These are phyloP conservation scores for Hermaeophaga mercurialis DNA, from an alignment of 2,888 invertebrate genomes.

Conservation along the genomic window DNA sequence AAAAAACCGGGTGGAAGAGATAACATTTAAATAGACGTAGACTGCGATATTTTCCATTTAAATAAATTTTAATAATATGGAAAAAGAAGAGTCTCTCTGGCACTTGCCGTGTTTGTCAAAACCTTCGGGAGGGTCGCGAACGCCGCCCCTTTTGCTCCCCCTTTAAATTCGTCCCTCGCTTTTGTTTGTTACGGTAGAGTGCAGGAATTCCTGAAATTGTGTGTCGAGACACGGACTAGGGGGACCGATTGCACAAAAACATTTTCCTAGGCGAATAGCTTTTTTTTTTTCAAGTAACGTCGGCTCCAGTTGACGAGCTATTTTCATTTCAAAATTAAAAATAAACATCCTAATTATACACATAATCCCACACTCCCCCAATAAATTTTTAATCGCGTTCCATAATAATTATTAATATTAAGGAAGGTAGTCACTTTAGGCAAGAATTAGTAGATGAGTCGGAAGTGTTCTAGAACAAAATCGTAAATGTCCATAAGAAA, in stretches of 20 bases:
- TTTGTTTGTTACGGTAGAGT: slow-evolving; percentile 19
- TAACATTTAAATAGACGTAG: not conserved
- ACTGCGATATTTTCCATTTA: too few species aligned
- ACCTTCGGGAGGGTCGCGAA: slow-evolving; percentile 12
- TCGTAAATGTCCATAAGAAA: too few species aligned
- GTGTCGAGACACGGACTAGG: slow-evolving; percentile 1
- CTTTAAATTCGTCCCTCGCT: slow-evolving; percentile 11
- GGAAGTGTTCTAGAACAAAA: too few species aligned
- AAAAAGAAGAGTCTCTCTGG: slow-evolving; percentile 6
- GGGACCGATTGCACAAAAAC: slow-evolving; percentile 4
- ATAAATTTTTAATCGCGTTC: too few species aligned
- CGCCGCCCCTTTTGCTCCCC: slow-evolving; percentile 10
- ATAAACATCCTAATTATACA: too few species aligned
- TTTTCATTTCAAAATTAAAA: too few species aligned
- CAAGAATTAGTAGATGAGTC: too few species aligned
- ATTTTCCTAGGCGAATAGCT: slow-evolving; percentile 8
- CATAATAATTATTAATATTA: too few species aligned
- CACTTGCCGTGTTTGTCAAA: slow-evolving; percentile 19
- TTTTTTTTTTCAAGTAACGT: too few species aligned
- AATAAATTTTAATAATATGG: slow-evolving; percentile 16
- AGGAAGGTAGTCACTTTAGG: too few species aligned
- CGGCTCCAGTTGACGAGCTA: too few species aligned
- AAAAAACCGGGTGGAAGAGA: not conserved
- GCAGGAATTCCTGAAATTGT: slow-evolving; percentile 20
- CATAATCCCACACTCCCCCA: too few species aligned